Conservation (phyloP, 2,888 invertebrate species). For the Apodemia duryi region DNA sequence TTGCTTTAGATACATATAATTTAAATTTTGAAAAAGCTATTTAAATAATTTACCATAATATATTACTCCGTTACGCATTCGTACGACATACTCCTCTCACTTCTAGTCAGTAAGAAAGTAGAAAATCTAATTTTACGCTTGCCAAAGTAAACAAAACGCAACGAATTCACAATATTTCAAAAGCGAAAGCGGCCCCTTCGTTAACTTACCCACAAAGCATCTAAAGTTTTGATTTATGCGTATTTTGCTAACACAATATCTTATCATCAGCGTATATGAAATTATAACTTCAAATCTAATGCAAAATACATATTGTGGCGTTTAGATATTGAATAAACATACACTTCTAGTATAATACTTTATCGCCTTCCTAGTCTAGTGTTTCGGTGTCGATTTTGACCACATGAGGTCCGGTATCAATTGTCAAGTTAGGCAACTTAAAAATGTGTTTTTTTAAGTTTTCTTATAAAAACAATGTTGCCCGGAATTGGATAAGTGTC, state of each 20-base stretch:
- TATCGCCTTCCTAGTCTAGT: too few relatives aligned
- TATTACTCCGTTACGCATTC: not conserved
- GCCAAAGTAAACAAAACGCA: slow-evolving; percentile 12
- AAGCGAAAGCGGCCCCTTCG: slow-evolving; percentile 13
- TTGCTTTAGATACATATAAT: not conserved
- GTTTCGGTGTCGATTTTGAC: too few relatives aligned
- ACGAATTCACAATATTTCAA: not conserved
- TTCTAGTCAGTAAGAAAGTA: not conserved
- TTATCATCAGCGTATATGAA: slow-evolving; percentile 8
- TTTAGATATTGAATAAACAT: not conserved
- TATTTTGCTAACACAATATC: slow-evolving; percentile 10
- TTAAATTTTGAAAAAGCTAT: not conserved
- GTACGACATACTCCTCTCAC: not conserved
- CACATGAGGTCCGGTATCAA: too few relatives aligned
- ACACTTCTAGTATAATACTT: not conserved
- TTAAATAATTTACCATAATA: not conserved
- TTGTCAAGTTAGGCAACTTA: too few relatives aligned
- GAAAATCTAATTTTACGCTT: slow-evolving; percentile 11
- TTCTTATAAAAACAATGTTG: too few relatives aligned
- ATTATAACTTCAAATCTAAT: slow-evolving; percentile 6
- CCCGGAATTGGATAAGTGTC: too few relatives aligned
- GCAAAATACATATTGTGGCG: not conserved
- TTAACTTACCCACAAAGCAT: slow-evolving; percentile 11
- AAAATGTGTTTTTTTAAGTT: too few relatives aligned
- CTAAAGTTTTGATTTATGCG: slow-evolving; percentile 11